Percentiles rank a stretch among this genome's conserved stretches.
phyloP scores from a whole-genome alignment of 2,113 vertebrate genomes.

The Ascaphus truei region DNA sequence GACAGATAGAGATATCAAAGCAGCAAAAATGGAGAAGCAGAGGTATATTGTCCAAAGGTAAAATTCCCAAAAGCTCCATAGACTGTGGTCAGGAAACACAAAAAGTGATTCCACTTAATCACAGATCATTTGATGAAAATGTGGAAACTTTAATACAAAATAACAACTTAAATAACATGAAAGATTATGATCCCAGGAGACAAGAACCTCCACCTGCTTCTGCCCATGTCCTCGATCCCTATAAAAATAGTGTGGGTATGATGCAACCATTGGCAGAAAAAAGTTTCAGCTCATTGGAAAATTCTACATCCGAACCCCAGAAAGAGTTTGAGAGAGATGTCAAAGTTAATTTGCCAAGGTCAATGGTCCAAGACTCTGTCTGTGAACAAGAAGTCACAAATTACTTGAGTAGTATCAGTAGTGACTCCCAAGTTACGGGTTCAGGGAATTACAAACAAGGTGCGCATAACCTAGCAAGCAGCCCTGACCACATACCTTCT shows the following conservation, averaged over 20 bases:
- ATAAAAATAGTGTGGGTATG: neutral
- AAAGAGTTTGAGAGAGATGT: constrained; percentile 24
- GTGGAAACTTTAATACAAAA: constrained; percentile 52
- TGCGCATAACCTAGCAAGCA: constrained; percentile 21
- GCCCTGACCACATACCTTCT: constrained; percentile 52
- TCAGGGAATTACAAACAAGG: no score
- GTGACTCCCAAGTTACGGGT: no score
- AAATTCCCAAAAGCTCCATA: constrained; percentile 25
- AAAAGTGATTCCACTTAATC: constrained; percentile 33
- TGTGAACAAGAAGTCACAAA: neutral
- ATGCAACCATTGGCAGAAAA: neutral
- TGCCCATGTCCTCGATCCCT: rapidly evolving
- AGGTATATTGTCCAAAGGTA: constrained; percentile 38
- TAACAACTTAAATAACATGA: neutral
- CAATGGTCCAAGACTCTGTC: constrained; percentile 33
- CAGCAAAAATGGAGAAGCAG: constrained; percentile 22
- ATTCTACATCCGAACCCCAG: neutral
- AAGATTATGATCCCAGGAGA: neutral
- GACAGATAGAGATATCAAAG: constrained; percentile 40
- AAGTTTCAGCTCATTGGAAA: neutral
- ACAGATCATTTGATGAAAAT: constrained; percentile 49
- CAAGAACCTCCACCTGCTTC: neutral
- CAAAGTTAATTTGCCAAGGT: constrained; percentile 40
- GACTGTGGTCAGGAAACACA: constrained; percentile 26
- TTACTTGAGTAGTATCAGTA: neutral